These are phyloP conservation scores for Diceros bicornis DNA, from an alignment of 2,797 vertebrate species.

Conservation along the genomic window DNA sequence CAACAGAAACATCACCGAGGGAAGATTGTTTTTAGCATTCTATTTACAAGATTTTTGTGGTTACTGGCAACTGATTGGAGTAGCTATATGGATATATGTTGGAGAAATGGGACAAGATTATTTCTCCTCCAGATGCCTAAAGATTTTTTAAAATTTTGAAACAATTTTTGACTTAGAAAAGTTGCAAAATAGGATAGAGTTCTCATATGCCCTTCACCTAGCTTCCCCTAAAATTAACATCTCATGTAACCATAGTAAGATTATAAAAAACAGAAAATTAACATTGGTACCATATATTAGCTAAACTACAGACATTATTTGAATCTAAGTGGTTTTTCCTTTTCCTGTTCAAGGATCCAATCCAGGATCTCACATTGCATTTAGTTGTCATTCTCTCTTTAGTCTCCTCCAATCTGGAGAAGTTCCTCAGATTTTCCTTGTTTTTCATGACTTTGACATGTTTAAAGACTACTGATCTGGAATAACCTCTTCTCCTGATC, in stretches of 20 bases:
- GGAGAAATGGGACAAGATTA: not conserved
- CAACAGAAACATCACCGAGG: not conserved
- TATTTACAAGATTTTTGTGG: no score
- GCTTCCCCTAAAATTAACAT: not conserved
- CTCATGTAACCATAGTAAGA: not conserved
- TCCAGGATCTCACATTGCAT: not conserved
- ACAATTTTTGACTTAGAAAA: not conserved
- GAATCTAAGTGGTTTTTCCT: not conserved
- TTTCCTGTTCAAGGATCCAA: not conserved
- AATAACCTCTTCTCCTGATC: not conserved
- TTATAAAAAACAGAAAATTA: not conserved
- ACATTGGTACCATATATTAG: not conserved
- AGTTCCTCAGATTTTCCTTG: no score
- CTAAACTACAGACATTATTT: not conserved
- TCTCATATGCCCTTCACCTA: not conserved
- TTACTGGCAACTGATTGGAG: not conserved
- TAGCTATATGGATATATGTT: not conserved
- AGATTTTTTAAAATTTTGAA: not conserved
- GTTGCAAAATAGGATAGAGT: not conserved
- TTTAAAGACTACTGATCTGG: not conserved
- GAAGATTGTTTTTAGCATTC: not conserved
- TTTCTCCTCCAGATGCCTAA: not conserved
- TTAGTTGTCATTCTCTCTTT: not conserved
- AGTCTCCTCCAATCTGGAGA: not conserved
- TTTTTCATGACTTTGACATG: not conserved